These are phyloP conservation scores for Morpho achilles DNA, from an alignment of 2,888 invertebrate species.

Conservation along the genomic window DNA sequence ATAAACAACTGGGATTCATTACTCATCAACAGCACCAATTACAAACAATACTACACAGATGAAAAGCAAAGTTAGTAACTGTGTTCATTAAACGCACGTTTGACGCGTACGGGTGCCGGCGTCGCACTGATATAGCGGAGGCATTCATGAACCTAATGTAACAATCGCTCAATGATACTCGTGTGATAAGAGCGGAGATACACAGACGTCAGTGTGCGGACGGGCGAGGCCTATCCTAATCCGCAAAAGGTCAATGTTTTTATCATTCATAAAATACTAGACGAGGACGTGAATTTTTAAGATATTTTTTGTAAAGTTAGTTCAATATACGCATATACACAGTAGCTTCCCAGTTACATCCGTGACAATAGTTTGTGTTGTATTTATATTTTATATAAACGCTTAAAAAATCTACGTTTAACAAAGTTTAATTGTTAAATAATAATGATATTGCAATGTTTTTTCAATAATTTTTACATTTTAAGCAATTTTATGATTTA, in stretches of 20 bases:
- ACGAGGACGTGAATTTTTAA: too few species aligned
- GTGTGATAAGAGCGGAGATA: conserved; percentile 41
- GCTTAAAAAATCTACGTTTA: too few species aligned
- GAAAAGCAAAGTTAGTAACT: background rate
- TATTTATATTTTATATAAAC: too few species aligned
- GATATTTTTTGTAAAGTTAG: too few species aligned
- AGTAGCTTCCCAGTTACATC: too few species aligned
- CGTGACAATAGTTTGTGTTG: too few species aligned
- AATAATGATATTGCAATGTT: too few species aligned
- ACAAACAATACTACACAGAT: conserved; percentile 5
- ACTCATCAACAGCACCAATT: conserved; percentile 25
- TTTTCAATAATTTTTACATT: too few species aligned
- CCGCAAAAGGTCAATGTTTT: conserved; percentile 73
- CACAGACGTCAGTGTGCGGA: conserved; percentile 30
- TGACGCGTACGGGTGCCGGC: conserved; percentile 22
- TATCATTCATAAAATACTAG: conserved; percentile 53
- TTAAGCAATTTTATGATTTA: too few species aligned
- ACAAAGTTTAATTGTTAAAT: too few species aligned
- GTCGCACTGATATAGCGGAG: conserved; percentile 27
- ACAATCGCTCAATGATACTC: conserved; percentile 36
- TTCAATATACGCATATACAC: too few species aligned
- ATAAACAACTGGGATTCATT: conserved; percentile 11
- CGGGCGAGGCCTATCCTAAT: conserved; percentile 42
- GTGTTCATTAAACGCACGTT: conserved; percentile 25
- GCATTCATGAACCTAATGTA: conserved; percentile 13